phyloP scores from a whole-genome alignment of 2,797 vertebrate genomes.

The Crenuchus spilurus region DNA sequence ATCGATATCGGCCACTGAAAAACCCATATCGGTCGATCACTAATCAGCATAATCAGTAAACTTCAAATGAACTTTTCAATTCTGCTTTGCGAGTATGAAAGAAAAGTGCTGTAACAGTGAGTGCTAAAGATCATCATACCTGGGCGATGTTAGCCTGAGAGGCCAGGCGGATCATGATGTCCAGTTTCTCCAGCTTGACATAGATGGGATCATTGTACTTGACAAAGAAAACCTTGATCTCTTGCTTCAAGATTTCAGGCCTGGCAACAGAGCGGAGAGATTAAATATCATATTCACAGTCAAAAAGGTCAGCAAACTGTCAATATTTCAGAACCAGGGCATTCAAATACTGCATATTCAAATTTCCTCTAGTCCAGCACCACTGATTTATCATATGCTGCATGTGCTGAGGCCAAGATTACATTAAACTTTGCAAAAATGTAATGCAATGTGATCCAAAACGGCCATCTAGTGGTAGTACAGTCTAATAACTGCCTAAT shows the following conservation, averaged over 20 bases:
- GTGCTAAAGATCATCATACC: constrained; percentile 68
- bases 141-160: constrained; percentile 99
- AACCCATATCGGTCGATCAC: too few species aligned
- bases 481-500: too few species aligned
- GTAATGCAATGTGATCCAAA: constrained; percentile 16
- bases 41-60: too few species aligned
- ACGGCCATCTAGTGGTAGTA: constrained; percentile 49
- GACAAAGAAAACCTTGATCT: constrained; percentile 99
- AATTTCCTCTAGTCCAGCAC: neutral
- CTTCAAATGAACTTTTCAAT: too few species aligned
- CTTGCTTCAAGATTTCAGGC: constrained; percentile 95
- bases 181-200: constrained; percentile 96
- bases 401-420: neutral
- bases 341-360: neutral
- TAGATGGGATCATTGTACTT: constrained; percentile 99
- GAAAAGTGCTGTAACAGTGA: neutral
- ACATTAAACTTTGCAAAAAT: neutral
- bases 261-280: constrained; percentile 63
- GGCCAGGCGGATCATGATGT: constrained; percentile 98
- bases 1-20: too few species aligned
- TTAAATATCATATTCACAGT: neutral
- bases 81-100: neutral
- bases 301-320: neutral
- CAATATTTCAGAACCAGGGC: neutral
- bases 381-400: neutral